Conservation (phyloP, 2,113 vertebrate species). For the Willisornis vidua region DNA sequence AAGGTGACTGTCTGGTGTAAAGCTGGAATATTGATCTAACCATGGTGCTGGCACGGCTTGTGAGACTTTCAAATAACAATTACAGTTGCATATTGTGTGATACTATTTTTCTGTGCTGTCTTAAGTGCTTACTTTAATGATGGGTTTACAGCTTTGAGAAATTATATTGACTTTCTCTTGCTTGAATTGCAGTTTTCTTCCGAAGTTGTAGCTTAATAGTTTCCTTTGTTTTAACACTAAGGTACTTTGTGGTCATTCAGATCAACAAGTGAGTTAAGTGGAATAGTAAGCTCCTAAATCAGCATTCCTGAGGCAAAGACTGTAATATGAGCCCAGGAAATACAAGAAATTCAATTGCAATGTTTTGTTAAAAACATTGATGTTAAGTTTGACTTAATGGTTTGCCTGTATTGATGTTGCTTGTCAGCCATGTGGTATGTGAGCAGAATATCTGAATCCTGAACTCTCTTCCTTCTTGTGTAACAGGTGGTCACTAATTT, state of each 20-base stretch:
- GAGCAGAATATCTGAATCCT: not conserved
- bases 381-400: not conserved
- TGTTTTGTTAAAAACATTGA: not conserved
- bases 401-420: not conserved
- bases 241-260: not conserved
- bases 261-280: not conserved
- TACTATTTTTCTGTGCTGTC: not conserved
- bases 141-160: not conserved
- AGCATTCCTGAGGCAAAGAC: not conserved
- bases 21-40: not conserved
- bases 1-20: not conserved
- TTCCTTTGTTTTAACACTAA: not conserved
- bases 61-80: not conserved
- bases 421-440: not conserved
- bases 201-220: not conserved
- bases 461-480: not conserved
- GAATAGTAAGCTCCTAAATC: not conserved
- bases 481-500: not conserved
- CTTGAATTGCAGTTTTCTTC: not conserved
- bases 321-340: not conserved
- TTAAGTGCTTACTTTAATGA: not conserved
- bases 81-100: not conserved
- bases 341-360: not conserved
- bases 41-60: accelerated
- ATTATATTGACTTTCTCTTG: not conserved